Base-by-base conservation (phyloP, 37 sponge, comb jelly and placozoan genomes). In the Diacarnus erythraeanus region DNA sequence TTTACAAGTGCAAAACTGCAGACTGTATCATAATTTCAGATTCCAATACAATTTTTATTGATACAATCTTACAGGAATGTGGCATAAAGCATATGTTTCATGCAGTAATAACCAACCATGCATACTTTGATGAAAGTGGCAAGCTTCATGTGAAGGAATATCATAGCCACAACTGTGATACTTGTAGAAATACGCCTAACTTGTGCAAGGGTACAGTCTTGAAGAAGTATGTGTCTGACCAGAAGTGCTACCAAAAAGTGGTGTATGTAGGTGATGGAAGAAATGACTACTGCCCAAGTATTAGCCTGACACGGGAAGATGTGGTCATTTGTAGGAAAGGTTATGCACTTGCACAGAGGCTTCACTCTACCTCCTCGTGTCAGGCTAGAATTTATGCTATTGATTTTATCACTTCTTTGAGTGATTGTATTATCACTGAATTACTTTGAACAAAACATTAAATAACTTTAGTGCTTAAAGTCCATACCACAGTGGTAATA, bases 231-330 rank as follows among this genome's bases (percentile, higher is more conserved):
- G 39, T 89, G n/a, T 12, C 15, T 2, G 30, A 22, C 21, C 30
- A 38, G 6, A 33, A 38, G 0, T 20, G 51, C 42, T 86, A 83
- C 74, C 18, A 27, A 33, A 72, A 68, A 61, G 69, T 84, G 4
- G 81, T 94, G 29, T 94, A 94, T 76, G 63, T 86, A 0, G 94
- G 94, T 2, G 94, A 94, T 78, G 94, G 94, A 18, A 27, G 43
- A 2, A 75, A 75, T 27, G 94, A 94, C 75, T 60, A 76, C 26
- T 89, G 90, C 75, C 79, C 94, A 25, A 23, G 70, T 35, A 30
- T 83, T 42, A 29, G 40, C 21, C 61, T 94, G 51, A 38, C 33
- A 2, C 63, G 51, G 4, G 37, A 61, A 12, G 94, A 94, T 83
- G 63, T 68, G 36, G 84, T 86, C 31, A 56, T 89, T n/a, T 90